Base-by-base conservation (phyloP, 2,797 vertebrate genomes). In the Anomalospiza imberbis region DNA sequence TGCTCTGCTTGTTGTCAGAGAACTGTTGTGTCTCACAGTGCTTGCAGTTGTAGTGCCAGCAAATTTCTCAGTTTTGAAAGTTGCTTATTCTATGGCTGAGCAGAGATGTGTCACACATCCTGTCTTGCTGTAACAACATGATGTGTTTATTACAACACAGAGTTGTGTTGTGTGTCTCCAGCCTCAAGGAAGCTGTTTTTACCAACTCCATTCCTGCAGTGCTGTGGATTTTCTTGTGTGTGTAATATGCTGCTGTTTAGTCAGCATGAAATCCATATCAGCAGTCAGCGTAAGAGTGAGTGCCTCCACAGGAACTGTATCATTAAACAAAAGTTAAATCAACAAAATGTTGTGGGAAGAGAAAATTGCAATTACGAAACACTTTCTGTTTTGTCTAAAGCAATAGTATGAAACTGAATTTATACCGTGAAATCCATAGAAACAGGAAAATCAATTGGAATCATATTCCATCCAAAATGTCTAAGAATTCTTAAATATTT, bases 1-100 rank as follows among this genome's bases (percentile, higher is more conserved):
- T 95, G 32, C 68, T 93, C 18, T 66, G 58, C 25, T 83, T 88
- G 68, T 83, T 93, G 76, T 83, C 57, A 92, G 71, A 76, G 78
- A 66, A 18, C 62, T 72, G 74, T 89, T 83, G 48, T 45, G 54
- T 83, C 83, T 94, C 25, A 4, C 51, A 48, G 76, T 38, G 55
- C 31, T 89, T 4, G 44, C 79, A 82, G 58, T 58, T 3, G 0
- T 12, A 68, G 29, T 68, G 83, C 50, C 19, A 47, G 74, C 54
- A 72, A 82, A 76, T 71, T 70, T 87, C 58, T 92, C n/a, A 13
- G 28, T 66, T 87, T 65, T 55, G 71, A 55, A 85, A 72, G 54
- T 68, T 84, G 61, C 58, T 91, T 63, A 17, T 6, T 11, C 55
- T 1, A 1, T 51, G 74, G 57, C 79, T 85, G 68, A 76, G 58